Percentiles rank a stretch among this genome's conserved stretches.
Conservation (phyloP, 2,888 invertebrate species). For the Cheilosia variabilis region DNA sequence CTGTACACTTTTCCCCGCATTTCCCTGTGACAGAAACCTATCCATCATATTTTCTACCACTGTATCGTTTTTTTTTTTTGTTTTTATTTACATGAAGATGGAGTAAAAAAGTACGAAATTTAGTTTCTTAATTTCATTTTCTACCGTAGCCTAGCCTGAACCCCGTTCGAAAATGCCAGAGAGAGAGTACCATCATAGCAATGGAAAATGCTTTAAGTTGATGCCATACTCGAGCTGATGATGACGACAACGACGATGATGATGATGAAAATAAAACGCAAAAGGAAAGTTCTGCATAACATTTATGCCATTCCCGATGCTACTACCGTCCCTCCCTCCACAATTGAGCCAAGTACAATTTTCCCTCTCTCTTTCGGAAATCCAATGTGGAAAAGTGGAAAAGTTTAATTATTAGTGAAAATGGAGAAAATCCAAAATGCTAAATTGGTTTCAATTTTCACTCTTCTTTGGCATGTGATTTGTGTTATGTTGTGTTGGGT, state of each 20-base stretch:
- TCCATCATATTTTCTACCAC: constrained; percentile 51
- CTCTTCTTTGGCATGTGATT: constrained; percentile 52
- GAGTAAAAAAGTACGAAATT: constrained; percentile 8
- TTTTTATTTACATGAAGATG: neutral
- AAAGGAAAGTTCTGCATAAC: constrained; percentile 68
- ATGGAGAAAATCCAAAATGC: constrained; percentile 68
- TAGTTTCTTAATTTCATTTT: constrained; percentile 4
- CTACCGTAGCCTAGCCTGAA: neutral
- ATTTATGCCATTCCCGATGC: constrained; percentile 53
- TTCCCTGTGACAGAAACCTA: constrained; percentile 64
- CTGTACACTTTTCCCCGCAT: constrained; percentile 28
- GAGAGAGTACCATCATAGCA: constrained; percentile 2
- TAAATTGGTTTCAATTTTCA: constrained; percentile 71
- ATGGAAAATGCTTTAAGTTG: constrained; percentile 38
- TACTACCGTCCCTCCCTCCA: neutral
- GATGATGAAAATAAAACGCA: constrained; percentile 60
- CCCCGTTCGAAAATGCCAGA: neutral
- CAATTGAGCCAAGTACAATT: constrained; percentile 3
- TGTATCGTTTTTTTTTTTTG: constrained; percentile 23
- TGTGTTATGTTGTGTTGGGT: constrained; percentile 15
- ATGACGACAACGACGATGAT: constrained; percentile 21
- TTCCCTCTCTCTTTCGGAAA: constrained; percentile 35
- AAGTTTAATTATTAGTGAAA: constrained; percentile 72
- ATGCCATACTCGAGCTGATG: constrained; percentile 40
- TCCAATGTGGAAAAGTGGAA: constrained; percentile 60